Base-by-base conservation (phyloP, 2,113 vertebrate genomes). In the Dinomys branickii region DNA sequence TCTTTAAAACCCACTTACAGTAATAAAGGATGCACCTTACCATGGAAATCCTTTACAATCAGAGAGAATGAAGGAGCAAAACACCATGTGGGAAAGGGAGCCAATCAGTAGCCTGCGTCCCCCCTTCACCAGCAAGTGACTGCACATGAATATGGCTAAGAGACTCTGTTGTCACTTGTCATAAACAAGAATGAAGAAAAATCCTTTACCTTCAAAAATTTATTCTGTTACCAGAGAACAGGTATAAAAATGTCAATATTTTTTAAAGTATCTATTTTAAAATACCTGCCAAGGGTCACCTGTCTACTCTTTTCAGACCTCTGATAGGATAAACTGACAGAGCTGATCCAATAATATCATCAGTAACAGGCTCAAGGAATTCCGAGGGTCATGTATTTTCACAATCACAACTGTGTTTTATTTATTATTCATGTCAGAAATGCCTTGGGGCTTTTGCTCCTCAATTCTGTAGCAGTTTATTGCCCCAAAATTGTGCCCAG, bases 361-460 rank as follows among this genome's bases (percentile, higher is more conserved):
- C 2, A 1, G 86, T 41, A 85, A 94, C 77, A 38, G 9, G 47
- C 33, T 81, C 67, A 67, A 91, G 75, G 44, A 92, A 89, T 88
- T 84, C 86, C 84, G 89, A 77, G 11, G 52, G 80, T 73, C 82
- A 56, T 58, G 38, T 73, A 96, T 61, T 90, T 90, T 93, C 78
- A 50, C 10, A 56, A 63, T 89, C 93, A 94, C 50, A 94, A 77
- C 47, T 85, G 7, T 63, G 41, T 81, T 83, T 93, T 97, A 96
- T 96, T 98, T 96, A 96, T 83, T 90, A 78, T n/a, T 80, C 63
- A 4, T 85, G 83, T 96, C 97, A 93, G 95, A 97, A 94, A 94
- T n/a, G 38, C 58, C 41, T 56, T 91, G 35, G 94, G 92, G 85
- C 69, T 91, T 96, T 85, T 41, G 58, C 47, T 93, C 85, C 88